A percentile compares a stretch with the other conserved stretches of the same genome.
Conservation (phyloP, 2,797 vertebrate species). For the Enteromius trimaculatus region DNA sequence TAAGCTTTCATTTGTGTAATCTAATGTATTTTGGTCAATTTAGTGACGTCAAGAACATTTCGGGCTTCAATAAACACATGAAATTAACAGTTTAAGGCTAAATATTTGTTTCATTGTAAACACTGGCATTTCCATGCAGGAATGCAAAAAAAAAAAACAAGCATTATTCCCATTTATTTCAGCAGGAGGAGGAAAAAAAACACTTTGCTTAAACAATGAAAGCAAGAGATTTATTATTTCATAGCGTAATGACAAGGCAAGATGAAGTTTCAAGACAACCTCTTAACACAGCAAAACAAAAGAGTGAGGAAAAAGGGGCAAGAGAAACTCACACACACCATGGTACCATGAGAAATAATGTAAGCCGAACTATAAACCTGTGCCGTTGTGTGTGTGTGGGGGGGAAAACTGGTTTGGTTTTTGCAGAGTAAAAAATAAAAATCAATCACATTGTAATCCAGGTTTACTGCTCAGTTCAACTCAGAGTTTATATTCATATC, state of each 20-base stretch:
- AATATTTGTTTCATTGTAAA: neutral
- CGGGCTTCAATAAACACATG: neutral
- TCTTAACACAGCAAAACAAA: slow-evolving; percentile 70
- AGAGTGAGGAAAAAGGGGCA: slow-evolving; percentile 10
- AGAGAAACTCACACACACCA: slow-evolving; percentile 32
- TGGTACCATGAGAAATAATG: slow-evolving; percentile 40
- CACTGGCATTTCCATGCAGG: neutral
- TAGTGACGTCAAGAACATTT: neutral
- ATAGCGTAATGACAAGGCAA: slow-evolving; percentile 69
- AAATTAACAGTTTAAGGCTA: neutral
- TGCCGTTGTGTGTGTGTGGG: neutral
- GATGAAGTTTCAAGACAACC: slow-evolving; percentile 61
- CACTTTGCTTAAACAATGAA: slow-evolving; percentile 20
- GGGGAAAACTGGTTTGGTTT: slow-evolving; percentile 28
- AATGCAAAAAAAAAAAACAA: neutral
- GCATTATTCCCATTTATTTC: neutral
- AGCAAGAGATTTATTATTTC: slow-evolving; percentile 71
- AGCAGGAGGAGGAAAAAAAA: neutral
- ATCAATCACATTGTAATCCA: slow-evolving; percentile 1
- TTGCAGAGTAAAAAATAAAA: neutral
- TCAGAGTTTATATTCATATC: slow-evolving; percentile 52
- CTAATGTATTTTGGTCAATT: neutral
- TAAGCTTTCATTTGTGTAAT: neutral
- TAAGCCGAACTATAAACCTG: slow-evolving; percentile 38
- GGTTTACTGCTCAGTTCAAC: slow-evolving; percentile 26